Evolutionary conservation across 2,888 invertebrate species (phyloP), one percentile per base, ranked within the genome.

Genomic region (Monochamus alternatus): DNA sequence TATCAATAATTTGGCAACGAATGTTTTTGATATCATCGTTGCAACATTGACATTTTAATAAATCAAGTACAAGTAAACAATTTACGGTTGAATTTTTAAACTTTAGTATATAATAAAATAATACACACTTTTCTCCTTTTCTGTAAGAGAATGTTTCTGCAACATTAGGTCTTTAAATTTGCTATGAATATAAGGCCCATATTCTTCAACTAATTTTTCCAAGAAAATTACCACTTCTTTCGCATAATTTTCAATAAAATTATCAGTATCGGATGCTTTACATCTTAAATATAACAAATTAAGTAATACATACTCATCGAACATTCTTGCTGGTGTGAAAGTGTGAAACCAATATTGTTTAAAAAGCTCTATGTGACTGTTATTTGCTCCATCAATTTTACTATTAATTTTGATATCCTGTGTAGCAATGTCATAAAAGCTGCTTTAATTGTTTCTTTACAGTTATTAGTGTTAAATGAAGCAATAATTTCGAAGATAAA

Each of bases 1-100:
- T 38, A 5, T 38, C 38, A 5, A 38, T 38, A 38, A 38, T 38
- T 38, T 38, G 38, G 38, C 38, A 38, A 38, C 2, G 38, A n/a
- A 55, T 55, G 4, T 55, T 14, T 22, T 55, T 55, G 14, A 55
- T 55, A 3, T 75, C 62, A n/a, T 52, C 66, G 5, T 8, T 31
- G 1, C 44, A 22, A 30, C n/a, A 12, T 3, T 14, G 47, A 55
- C 14, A n/a, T 55, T 22, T 12, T 22, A 55, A 3, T 7, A 55
- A 22, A 30, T 78, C 65, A 12, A 78, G 58, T 43, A 75, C 73
- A n/a, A 78, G 71, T n/a, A 74, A 75, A 38, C 73, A 76, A 67
- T 63, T 78, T 22, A 38, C 65, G 10, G 66, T 22, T 44, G 64
- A 62, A 31, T 51, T 47, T 66, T 76, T 73, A 31, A 38, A 64